phyloP scores from a whole-genome alignment of 2,888 invertebrate species.

The Hybos culiciformis region DNA sequence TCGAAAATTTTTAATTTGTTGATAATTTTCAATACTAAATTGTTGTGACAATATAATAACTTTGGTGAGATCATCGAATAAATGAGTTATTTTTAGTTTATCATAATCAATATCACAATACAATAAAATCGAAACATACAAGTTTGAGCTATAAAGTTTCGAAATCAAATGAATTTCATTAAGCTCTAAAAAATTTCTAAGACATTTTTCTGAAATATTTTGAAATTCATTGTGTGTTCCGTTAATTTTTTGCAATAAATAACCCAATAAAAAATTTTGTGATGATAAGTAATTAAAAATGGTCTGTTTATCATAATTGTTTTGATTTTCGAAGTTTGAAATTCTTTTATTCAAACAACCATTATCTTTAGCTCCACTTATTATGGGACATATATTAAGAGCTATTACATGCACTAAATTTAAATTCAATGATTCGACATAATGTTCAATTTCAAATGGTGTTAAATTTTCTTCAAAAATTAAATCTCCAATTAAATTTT shows the following conservation, averaged over 20 bases:
- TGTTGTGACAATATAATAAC: too few relatives aligned
- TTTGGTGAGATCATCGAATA: too few relatives aligned
- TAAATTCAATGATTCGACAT: slow-evolving; percentile 54
- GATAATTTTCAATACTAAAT: too few relatives aligned
- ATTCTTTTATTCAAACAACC: slow-evolving; percentile 4
- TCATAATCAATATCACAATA: slow-evolving; percentile 21
- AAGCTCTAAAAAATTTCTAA: slow-evolving; percentile 20
- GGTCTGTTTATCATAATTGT: slow-evolving; percentile 22
- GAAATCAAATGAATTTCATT: slow-evolving; percentile 20
- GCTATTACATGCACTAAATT: slow-evolving; percentile 62
- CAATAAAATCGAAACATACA: slow-evolving; percentile 22
- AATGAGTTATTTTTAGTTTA: slow-evolving; percentile 16
- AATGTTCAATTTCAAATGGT: slow-evolving; percentile 51
- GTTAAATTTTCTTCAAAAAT: slow-evolving; percentile 53
- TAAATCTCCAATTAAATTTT: slow-evolving; percentile 49
- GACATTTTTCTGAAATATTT: slow-evolving; percentile 18
- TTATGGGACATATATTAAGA: slow-evolving; percentile 53
- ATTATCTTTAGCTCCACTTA: slow-evolving; percentile 15
- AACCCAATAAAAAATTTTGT: slow-evolving; percentile 27
- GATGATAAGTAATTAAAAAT: slow-evolving; percentile 29
- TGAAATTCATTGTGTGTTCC: slow-evolving; percentile 2
- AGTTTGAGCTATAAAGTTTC: slow-evolving; percentile 20
- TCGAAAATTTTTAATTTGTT: not conserved
- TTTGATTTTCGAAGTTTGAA: slow-evolving; percentile 11
- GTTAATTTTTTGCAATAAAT: slow-evolving; percentile 24